Evolutionary conservation across 2,888 invertebrate species (phyloP).

Genomic region (Thera britannica): DNA sequence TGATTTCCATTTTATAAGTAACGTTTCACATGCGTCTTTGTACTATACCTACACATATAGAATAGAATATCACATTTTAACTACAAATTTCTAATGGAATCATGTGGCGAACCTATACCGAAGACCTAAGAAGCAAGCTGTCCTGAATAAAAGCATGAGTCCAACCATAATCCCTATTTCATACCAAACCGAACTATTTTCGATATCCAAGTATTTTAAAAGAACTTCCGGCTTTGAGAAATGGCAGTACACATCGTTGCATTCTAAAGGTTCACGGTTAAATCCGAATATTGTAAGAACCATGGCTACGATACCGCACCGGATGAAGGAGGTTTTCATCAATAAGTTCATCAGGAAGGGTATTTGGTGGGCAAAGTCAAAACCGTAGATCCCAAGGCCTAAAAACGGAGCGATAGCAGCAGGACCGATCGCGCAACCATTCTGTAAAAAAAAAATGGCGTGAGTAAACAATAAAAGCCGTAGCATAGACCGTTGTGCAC

Average conservation of each 20-base stretch:
- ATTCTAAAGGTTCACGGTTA: constrained; percentile 82
- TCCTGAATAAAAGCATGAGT: constrained; percentile 84
- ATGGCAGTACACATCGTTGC: constrained; percentile 86
- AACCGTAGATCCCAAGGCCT: constrained; percentile 88
- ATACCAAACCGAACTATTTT: constrained; percentile 82
- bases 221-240: constrained; percentile 87
- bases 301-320: constrained; percentile 87
- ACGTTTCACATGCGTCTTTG: constrained; percentile 39
- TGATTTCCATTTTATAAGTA: not conserved
- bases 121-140: constrained; percentile 84
- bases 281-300: constrained; percentile 87
- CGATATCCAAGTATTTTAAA: constrained; percentile 85
- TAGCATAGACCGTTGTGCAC: not conserved
- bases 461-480: not conserved
- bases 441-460: constrained; percentile 73
- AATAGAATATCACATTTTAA: constrained; percentile 36
- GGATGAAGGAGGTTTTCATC: constrained; percentile 87
- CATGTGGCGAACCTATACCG: constrained; percentile 82
- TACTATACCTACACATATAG: constrained; percentile 39
- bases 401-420: constrained; percentile 87
- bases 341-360: constrained; percentile 85
- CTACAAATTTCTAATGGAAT: constrained; percentile 37
- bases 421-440: constrained; percentile 88
- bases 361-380: constrained; percentile 88
- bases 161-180: constrained; percentile 82